Percentiles rank a stretch among this genome's conserved stretches.
Evolutionary conservation across 2,797 vertebrate species (phyloP).

Genomic region (Toxotes lorentzi): DNA sequence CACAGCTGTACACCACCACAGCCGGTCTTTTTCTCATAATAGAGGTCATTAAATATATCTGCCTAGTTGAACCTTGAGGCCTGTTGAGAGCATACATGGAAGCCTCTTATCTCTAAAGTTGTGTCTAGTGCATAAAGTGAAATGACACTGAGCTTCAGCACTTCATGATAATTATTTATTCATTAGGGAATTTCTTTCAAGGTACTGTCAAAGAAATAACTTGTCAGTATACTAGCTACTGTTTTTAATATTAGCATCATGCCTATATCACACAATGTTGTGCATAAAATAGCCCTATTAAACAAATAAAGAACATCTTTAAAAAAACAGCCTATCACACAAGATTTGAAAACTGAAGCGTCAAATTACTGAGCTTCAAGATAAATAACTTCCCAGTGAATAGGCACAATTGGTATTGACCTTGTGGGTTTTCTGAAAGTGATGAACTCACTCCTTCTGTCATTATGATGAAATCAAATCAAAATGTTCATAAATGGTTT

Average conservation of each 20-base stretch:
- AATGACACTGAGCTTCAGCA: constrained; percentile 51
- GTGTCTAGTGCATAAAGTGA: constrained; percentile 55
- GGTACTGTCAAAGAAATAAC: constrained; percentile 40
- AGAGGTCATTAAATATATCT: constrained; percentile 66
- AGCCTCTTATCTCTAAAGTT: constrained; percentile 67
- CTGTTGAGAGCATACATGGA: constrained; percentile 1
- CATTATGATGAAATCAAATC: constrained; percentile 43
- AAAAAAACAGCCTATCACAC: neutral
- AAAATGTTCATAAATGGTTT: constrained; percentile 18
- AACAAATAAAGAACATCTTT: constrained; percentile 5
- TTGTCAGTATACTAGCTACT: constrained; percentile 17
- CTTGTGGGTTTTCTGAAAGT: constrained; percentile 26
- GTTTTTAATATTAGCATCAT: constrained; percentile 30
- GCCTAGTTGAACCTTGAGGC: constrained; percentile 56
- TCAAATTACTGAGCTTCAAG: neutral
- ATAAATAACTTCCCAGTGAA: constrained; percentile 19
- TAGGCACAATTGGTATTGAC: constrained; percentile 26
- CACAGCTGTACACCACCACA: constrained; percentile 24
- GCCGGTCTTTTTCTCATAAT: constrained; percentile 46
- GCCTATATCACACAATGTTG: constrained; percentile 12
- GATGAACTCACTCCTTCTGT: constrained; percentile 31
- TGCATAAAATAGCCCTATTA: constrained; percentile 14
- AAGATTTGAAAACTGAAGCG: neutral
- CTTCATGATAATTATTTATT: constrained; percentile 70
- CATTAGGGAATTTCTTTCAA: constrained; percentile 66